Conservation (phyloP, 2,797 vertebrate genomes). For the Peromyscus melanophrys region DNA sequence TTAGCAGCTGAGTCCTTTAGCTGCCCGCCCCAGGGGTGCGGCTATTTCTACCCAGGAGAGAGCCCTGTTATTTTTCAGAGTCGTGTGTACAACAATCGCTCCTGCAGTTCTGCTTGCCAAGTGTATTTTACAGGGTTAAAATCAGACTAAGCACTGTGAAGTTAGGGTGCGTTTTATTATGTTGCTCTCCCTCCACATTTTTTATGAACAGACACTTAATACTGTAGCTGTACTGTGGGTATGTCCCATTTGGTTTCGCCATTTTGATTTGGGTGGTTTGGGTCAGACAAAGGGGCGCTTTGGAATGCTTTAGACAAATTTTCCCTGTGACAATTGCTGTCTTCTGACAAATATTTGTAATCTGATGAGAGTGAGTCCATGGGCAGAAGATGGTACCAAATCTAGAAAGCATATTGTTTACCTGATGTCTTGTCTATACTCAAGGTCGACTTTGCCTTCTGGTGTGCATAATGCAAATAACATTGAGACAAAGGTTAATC, state of each 20-base stretch:
- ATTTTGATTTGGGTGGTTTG: constrained; percentile 37
- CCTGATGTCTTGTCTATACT: neutral
- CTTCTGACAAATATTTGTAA: neutral
- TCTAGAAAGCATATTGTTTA: constrained; percentile 2
- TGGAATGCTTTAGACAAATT: constrained; percentile 16
- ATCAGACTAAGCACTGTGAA: constrained; percentile 53
- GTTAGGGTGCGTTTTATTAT: constrained; percentile 59
- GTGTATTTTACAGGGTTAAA: constrained; percentile 54
- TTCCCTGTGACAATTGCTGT: neutral
- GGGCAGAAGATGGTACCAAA: neutral
- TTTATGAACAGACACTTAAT: constrained; percentile 7
- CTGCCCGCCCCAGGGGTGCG: neutral
- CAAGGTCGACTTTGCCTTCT: neutral
- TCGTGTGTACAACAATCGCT: constrained; percentile 5
- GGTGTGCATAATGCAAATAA: neutral
- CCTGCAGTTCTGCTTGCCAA: constrained; percentile 56
- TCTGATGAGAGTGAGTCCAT: neutral
- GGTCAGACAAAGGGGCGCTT: neutral
- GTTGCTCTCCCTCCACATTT: constrained; percentile 42
- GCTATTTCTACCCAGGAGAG: constrained; percentile 61
- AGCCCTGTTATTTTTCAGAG: constrained; percentile 72
- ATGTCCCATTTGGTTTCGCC: neutral
- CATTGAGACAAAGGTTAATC: neutral
- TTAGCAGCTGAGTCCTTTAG: constrained; percentile 62
- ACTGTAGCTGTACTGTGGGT: neutral